Base-by-base conservation (phyloP, 1,140 invertebrate genomes). In the Musca domestica region DNA sequence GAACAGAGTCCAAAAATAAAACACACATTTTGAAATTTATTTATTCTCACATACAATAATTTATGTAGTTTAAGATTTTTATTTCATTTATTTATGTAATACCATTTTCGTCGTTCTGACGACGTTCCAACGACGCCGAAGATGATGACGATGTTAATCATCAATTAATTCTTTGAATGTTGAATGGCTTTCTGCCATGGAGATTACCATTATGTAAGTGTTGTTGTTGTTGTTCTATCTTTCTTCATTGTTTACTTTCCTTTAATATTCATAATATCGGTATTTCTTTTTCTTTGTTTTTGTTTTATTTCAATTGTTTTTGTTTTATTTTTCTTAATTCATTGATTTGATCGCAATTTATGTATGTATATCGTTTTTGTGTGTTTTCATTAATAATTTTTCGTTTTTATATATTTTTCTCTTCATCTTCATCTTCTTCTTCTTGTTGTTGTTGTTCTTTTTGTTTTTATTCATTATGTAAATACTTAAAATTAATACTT, bases 401-500 rank as follows among this genome's bases (percentile, higher is more conserved):
- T 7, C 4, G 17, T 20, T 22, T 51, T 9, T 22, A 9, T 51
- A 51, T 51, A 10, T 19, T 51, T 46, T 46, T 46, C 41, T 9
- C 41, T 46, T 46, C 41, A 46, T 12, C 15, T 46, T 46, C 10
- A 15, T 46, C 15, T 46, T 46, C 15, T n/a, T 54, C 25, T 10
- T 61, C 34, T 61, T 61, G 19, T 61, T 34, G n/a, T 12, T 61
- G 34, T 61, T 6, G 22, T 61, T 61, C 41, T 20, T 30, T 17
- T 34, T 22, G 10, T 20, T 41, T 41, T 12, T 41, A 9, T 41
- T 12, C 12, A 9, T 61, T 34, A 61, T n/a, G 56, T 61, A 61
- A 61, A 61, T 61, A 61, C 56, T 61, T 61, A 61, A 61, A 61
- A 61, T 34, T 61, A 61, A 34, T 61, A 61, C 34, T 41, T 41